Conservation (phyloP, 2,797 vertebrate genomes). For the Phyllotis vaccarum region DNA sequence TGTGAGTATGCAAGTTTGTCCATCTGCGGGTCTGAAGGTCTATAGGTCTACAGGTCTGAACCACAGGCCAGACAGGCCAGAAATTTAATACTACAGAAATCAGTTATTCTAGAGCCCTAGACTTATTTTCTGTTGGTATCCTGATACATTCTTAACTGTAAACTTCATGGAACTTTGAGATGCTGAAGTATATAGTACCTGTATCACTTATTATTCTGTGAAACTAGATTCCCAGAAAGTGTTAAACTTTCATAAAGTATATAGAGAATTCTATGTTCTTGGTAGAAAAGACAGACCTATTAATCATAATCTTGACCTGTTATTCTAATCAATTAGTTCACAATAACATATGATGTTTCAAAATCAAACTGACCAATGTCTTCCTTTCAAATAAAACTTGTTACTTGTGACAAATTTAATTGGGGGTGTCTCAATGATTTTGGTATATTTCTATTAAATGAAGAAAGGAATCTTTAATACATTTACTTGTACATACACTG, state of each 20-base stretch:
- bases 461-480: neutral
- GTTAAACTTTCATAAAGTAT: neutral
- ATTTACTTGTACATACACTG: neutral
- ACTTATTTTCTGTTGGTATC: neutral
- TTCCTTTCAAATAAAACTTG: neutral
- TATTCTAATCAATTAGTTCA: neutral
- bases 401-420: neutral
- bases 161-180: neutral
- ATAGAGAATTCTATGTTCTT: neutral
- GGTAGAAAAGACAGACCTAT: neutral
- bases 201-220: neutral
- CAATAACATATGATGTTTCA: neutral
- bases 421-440: neutral
- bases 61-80: no score
- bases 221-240: neutral
- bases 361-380: neutral
- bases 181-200: neutral
- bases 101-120: neutral
- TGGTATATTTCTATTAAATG: neutral
- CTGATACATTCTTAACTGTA: neutral
- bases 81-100: no score
- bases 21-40: no score
- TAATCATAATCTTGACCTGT: neutral
- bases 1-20: no score
- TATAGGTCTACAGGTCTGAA: no score